Evolutionary conservation across 92 coral and sea anemone genomes (phyloP).

Genomic region (Hydrozoanthus gracilis): DNA sequence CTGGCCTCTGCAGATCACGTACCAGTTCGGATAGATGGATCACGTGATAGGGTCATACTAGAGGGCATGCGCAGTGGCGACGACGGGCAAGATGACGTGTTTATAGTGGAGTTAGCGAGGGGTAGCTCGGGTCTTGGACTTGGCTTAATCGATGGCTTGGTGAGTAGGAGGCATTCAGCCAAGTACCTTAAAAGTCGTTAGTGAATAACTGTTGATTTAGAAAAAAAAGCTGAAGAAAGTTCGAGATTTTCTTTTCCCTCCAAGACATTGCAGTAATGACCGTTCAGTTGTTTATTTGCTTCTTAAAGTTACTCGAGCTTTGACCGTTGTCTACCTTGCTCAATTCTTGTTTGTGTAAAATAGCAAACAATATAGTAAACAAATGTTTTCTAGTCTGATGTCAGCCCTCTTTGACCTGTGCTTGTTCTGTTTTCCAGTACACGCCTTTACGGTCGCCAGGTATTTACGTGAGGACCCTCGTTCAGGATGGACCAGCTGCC

Average conservation of each 20-base stretch:
- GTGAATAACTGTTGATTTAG: background rate
- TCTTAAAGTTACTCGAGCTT: no score
- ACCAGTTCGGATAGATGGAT: conserved; percentile 36
- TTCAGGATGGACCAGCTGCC: conserved; percentile 91
- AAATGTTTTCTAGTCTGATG: no score
- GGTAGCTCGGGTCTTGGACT: conserved; percentile 89
- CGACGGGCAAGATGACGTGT: conserved; percentile 98
- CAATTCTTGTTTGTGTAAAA: no score
- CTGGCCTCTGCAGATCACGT: conserved; percentile 52
- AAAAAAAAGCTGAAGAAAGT: no score
- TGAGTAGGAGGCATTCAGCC: conserved; percentile 36
- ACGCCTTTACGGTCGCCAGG: conserved; percentile 97
- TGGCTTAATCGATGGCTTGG: conserved; percentile 98
- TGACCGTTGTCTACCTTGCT: no score
- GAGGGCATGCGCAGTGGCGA: conserved; percentile 93
- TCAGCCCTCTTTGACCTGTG: no score
- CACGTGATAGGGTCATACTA: conserved; percentile 49
- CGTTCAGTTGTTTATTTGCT: no score
- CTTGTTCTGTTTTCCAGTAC: conserved; percentile 61
- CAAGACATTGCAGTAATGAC: no score
- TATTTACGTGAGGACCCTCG: conserved; percentile 91
- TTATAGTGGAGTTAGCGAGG: conserved; percentile 92
- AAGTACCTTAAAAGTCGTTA: background rate
- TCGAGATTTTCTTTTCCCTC: no score
- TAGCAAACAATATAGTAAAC: no score